Evolutionary conservation across 2,888 invertebrate genomes (phyloP), one percentile per base, ranked within the genome.

Genomic region (Monopis laevigella): DNA sequence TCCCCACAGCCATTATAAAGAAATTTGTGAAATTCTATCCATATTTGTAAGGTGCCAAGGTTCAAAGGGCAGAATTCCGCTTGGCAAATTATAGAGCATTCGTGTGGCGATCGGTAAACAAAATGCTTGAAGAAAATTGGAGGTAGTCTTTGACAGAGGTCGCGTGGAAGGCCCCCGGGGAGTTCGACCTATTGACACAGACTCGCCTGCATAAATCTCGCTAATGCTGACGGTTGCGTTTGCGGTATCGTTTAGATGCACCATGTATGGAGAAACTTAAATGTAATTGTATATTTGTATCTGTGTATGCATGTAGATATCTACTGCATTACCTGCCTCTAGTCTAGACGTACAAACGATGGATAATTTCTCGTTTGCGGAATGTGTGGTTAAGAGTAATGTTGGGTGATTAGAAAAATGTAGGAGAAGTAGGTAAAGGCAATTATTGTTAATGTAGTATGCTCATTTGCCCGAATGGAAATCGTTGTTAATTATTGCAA

Each of bases 171-270:
- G 29, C 29, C 29, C 14, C 29, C 12, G 32, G 32, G 32, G 10
- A 42, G n/a, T 3, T 14, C 11, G 41, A 24, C 41, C 43, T 24
- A 19, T 19, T 40, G 40, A 43, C 43, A 40, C 43, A 40, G 18
- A 35, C 24, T 11, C 32, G 29, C 38, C 14, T 21, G 26, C 10
- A 42, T 40, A 43, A 43, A 43, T 40, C 40, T 12, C 10, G 17
- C 38, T 30, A 30, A 30, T 13, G 40, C 35, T 43, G 43, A 40
- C 43, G 36, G 27, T 24, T 27, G 36, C 35, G 27, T 39, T 26
- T 19, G 32, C 43, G 19, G 32, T 17, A 17, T 32, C 32, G 32
- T 17, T 32, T 17, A 32, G 12, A 29, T 29, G 29, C 12, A 29
- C 29, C 14, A 7, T 29, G 29, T 6, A 29, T 11, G 29, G 29